A percentile compares a stretch with the other conserved stretches of the same genome.
These are phyloP conservation scores for Brachirus orientalis DNA, from an alignment of 2,113 vertebrate species.

Conservation along the genomic window DNA sequence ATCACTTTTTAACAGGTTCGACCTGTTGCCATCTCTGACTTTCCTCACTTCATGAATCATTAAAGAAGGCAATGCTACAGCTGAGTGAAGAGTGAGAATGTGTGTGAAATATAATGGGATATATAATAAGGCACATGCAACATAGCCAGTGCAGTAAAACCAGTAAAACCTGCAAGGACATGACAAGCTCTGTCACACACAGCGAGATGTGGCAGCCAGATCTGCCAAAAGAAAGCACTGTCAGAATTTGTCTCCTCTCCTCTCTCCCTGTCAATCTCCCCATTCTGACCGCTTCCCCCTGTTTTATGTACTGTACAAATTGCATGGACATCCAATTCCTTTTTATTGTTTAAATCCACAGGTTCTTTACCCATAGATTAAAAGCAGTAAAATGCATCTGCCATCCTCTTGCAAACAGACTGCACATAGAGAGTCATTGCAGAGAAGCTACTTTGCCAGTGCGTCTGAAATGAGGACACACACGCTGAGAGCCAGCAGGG, in stretches of 20 bases:
- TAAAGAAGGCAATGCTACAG: slow-evolving; percentile 50
- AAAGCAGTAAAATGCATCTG: slow-evolving; percentile 56
- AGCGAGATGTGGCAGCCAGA: slow-evolving; percentile 33
- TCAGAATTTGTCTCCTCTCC: slow-evolving; percentile 23
- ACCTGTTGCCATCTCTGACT: slow-evolving; percentile 34
- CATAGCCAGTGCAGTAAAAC: slow-evolving; percentile 43
- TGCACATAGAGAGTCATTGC: slow-evolving; percentile 56
- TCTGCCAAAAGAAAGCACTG: slow-evolving; percentile 26
- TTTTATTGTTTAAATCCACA: slow-evolving; percentile 20
- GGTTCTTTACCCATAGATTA: slow-evolving; percentile 63
- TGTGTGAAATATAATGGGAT: slow-evolving; percentile 57
- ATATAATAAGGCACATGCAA: slow-evolving; percentile 55
- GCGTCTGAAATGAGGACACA: slow-evolving; percentile 60
- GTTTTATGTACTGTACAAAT: slow-evolving; percentile 1
- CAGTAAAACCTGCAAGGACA: slow-evolving; percentile 43
- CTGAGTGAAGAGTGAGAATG: slow-evolving; percentile 38
- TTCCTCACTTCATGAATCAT: slow-evolving; percentile 39
- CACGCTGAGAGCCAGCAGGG: slow-evolving; percentile 59
- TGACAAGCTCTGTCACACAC: slow-evolving; percentile 40
- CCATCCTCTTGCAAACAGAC: slow-evolving; percentile 53
- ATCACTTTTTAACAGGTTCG: slow-evolving; percentile 28
- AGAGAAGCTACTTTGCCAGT: slow-evolving; percentile 59
- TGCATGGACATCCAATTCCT: slow-evolving; percentile 2
- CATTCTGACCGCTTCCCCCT: neutral
- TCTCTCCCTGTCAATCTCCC: slow-evolving; percentile 9